Percentiles rank a stretch among this genome's conserved stretches.
These are phyloP conservation scores for Spisula solida DNA, from an alignment of 2,888 invertebrate genomes.

Conservation along the genomic window DNA sequence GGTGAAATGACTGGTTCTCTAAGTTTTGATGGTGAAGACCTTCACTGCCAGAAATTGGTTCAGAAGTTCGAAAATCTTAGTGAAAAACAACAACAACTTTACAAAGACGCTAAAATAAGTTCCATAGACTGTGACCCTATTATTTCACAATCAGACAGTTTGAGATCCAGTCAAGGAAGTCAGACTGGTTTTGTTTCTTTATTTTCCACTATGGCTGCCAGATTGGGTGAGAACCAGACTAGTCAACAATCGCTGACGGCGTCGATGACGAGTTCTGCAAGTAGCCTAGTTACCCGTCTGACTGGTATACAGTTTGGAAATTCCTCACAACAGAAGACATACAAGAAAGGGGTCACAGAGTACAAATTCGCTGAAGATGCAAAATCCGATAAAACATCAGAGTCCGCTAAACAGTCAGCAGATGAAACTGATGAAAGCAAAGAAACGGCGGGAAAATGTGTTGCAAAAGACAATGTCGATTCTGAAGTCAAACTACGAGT, in stretches of 20 bases:
- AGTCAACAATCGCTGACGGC: constrained; percentile 55
- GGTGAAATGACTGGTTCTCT: constrained; percentile 57
- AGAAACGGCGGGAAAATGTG: constrained; percentile 1
- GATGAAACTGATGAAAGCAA: neutral
- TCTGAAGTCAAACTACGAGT: constrained; percentile 51
- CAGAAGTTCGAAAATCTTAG: constrained; percentile 39
- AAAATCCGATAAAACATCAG: neutral
- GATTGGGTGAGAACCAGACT: constrained; percentile 55
- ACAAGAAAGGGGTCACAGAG: constrained; percentile 73
- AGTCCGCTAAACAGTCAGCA: neutral
- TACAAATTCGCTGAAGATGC: constrained; percentile 71
- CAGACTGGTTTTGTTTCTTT: constrained; percentile 63
- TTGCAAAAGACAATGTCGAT: constrained; percentile 6
- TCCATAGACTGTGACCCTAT: constrained; percentile 66
- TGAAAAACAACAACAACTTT: constrained; percentile 44
- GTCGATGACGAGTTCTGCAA: constrained; percentile 65
- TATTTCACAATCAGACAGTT: constrained; percentile 63
- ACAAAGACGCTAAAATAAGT: constrained; percentile 66
- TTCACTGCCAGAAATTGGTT: constrained; percentile 19
- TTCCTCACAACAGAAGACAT: constrained; percentile 48
- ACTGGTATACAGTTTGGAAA: constrained; percentile 55
- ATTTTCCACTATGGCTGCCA: constrained; percentile 61
- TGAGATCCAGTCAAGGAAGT: constrained; percentile 57
- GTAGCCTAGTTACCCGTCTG: constrained; percentile 61
- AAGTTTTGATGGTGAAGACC: constrained; percentile 45